Evolutionary conservation across 2,797 vertebrate genomes (phyloP).

Genomic region (Acanthurus lineatus): DNA sequence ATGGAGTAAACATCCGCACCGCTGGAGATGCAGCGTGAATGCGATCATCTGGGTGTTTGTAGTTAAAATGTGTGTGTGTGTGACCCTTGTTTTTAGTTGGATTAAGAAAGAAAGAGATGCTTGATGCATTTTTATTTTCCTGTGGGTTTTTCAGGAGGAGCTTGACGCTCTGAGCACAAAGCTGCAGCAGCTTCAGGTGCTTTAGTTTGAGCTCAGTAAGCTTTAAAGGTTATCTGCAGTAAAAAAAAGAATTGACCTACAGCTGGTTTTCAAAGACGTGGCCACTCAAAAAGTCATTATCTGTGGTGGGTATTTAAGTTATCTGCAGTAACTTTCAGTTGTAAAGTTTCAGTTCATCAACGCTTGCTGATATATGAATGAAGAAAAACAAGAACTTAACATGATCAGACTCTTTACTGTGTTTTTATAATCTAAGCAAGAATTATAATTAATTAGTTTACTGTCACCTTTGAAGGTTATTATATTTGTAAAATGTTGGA

Average conservation of each 20-base stretch:
- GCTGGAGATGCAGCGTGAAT: slow-evolving; percentile 4
- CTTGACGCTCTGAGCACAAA: background rate
- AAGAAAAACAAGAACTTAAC: background rate
- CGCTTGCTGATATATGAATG: background rate
- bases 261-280: background rate
- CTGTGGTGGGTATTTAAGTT: background rate
- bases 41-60: background rate
- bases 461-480: background rate
- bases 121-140: background rate
- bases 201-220: slow-evolving; percentile 1
- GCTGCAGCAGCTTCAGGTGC: background rate
- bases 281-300: slow-evolving; percentile 11
- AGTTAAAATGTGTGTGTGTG: background rate
- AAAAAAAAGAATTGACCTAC: background rate
- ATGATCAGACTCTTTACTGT: background rate
- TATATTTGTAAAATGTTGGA: background rate
- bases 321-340: background rate
- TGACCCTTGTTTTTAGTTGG: slow-evolving; percentile 19
- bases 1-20: slow-evolving; percentile 23
- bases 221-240: slow-evolving; percentile 1
- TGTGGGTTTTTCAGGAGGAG: background rate
- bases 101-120: background rate
- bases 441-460: background rate
- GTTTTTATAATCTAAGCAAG: background rate
- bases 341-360: background rate